Evolutionary conservation across 2,888 invertebrate genomes (phyloP).

Genomic region (Homarus gammarus): DNA sequence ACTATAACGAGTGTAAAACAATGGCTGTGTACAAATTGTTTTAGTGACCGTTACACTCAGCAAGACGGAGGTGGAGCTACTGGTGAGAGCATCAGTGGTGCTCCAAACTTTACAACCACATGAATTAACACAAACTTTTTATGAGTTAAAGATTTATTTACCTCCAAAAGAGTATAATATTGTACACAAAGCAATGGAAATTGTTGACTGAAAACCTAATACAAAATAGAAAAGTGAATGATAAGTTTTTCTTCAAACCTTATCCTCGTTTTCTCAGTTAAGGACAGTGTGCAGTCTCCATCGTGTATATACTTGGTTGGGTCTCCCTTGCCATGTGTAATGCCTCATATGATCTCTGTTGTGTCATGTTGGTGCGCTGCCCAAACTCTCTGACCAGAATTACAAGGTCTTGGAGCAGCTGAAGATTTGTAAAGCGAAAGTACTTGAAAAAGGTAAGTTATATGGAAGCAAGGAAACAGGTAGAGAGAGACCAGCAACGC

Average conservation of each 20-base stretch:
- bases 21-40: conserved; percentile 30
- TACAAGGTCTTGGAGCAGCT: too few species aligned
- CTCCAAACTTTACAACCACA: neutral
- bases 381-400: too few species aligned
- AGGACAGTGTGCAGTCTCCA: too few species aligned
- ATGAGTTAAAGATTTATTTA: neutral
- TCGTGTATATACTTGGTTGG: too few species aligned
- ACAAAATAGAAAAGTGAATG: neutral
- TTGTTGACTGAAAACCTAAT: conserved; percentile 18
- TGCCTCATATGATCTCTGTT: too few species aligned
- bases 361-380: too few species aligned
- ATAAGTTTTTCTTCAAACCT: neutral
- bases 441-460: too few species aligned
- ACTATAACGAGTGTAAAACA: conserved; percentile 4
- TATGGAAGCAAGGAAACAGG: too few species aligned
- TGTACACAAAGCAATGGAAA: conserved; percentile 11
- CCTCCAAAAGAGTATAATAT: neutral
- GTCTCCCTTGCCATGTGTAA: too few species aligned
- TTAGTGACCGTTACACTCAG: conserved; percentile 2
- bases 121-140: neutral
- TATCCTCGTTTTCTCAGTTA: too few species aligned
- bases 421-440: too few species aligned
- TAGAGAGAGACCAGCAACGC: too few species aligned
- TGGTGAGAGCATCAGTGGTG: neutral
- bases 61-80: neutral